phyloP scores from a whole-genome alignment of 2,888 invertebrate species.

The Drosophila planitibia region DNA sequence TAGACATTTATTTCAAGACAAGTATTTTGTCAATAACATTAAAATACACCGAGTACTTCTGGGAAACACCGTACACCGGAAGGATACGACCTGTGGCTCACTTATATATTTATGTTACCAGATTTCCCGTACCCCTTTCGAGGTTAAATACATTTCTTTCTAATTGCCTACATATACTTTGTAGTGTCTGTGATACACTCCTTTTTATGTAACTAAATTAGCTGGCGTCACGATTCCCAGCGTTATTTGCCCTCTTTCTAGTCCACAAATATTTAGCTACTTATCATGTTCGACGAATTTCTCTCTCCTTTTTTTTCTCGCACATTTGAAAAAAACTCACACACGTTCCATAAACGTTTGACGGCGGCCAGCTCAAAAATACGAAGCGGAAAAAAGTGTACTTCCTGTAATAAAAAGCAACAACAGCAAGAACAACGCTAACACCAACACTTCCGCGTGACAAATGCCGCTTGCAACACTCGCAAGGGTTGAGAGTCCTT shows the following conservation, averaged over 20 bases:
- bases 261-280: slow-evolving; percentile 53
- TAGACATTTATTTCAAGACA: not conserved
- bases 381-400: slow-evolving; percentile 25
- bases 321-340: slow-evolving; percentile 44
- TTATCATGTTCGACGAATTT: slow-evolving; percentile 40
- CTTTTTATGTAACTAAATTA: slow-evolving; percentile 33
- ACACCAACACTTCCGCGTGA: slow-evolving; percentile 74
- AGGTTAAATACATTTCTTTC: not conserved
- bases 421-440: slow-evolving; percentile 33
- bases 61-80: not conserved
- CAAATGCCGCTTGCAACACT: slow-evolving; percentile 38
- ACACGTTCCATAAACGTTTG: slow-evolving; percentile 50
- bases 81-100: not conserved
- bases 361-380: slow-evolving; percentile 22
- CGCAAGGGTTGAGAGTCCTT: slow-evolving; percentile 68
- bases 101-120: not conserved
- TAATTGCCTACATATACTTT: not conserved
- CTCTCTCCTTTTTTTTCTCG: slow-evolving; percentile 49
- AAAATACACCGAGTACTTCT: not conserved
- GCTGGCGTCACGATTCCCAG: slow-evolving; percentile 41
- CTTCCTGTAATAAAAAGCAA: slow-evolving; percentile 77
- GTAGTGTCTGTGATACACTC: not conserved
- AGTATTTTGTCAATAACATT: not conserved
- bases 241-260: slow-evolving; percentile 22
- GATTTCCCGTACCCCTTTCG: not conserved